Conservation (phyloP, 2,113 vertebrate genomes). For the Mus pahari region DNA sequence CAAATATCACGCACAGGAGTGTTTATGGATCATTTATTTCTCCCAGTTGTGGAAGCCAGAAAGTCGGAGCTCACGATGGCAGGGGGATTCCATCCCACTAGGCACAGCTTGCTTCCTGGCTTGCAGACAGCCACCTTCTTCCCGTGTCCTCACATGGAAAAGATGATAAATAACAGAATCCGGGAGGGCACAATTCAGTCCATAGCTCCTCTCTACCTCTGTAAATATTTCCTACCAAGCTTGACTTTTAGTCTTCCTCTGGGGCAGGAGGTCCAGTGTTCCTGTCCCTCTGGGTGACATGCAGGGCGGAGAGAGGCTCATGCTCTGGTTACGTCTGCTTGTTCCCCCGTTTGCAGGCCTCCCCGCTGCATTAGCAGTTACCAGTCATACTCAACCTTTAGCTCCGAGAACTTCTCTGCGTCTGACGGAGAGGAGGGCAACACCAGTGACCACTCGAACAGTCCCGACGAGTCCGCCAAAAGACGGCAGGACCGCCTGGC, state of each 20-base stretch:
- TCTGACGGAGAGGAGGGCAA: conserved; percentile 99
- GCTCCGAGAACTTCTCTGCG: conserved; percentile 98
- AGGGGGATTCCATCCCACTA: neutral
- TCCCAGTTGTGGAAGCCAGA: neutral
- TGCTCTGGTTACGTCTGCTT: neutral
- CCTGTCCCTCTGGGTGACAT: neutral
- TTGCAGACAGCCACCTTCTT: neutral
- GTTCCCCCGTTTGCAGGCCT: conserved; percentile 88
- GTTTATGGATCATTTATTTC: neutral
- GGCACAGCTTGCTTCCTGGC: neutral
- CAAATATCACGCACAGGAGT: neutral
- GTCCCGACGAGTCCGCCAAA: conserved; percentile 91
- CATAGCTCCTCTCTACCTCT: neutral
- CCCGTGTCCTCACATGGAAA: neutral
- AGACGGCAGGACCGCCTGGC: conserved; percentile 92
- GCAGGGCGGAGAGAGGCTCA: rapidly evolving
- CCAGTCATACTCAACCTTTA: conserved; percentile 99
- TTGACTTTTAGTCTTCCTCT: neutral
- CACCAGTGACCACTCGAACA: conserved; percentile 98
- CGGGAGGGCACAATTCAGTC: neutral
- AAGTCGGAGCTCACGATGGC: neutral
- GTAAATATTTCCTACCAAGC: neutral
- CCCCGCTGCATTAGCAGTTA: conserved; percentile 97
- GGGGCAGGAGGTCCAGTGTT: neutral
- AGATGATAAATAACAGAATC: neutral